These are phyloP conservation scores for Phenganax stokvisi DNA, from an alignment of 92 coral and sea anemone genomes.

Conservation along the genomic window DNA sequence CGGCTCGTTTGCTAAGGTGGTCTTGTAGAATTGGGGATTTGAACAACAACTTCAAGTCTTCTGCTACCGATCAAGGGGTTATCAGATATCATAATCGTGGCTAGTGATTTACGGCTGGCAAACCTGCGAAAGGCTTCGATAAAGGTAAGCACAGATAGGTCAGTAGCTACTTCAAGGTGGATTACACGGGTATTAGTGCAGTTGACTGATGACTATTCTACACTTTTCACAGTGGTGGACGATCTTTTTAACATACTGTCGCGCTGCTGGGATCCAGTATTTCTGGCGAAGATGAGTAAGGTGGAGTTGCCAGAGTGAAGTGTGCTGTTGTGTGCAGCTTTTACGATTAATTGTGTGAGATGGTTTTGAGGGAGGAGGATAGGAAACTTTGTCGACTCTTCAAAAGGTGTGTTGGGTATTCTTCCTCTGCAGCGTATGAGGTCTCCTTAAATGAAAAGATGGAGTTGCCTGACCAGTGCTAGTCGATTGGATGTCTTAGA, in stretches of 20 bases:
- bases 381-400: slow-evolving; percentile 17
- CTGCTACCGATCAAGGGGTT: slow-evolving; percentile 17
- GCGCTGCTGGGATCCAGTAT: slow-evolving; percentile 18
- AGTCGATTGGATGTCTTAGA: background rate
- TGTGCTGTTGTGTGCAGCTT: too few relatives aligned
- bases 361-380: slow-evolving; percentile 12
- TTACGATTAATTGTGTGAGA: slow-evolving; percentile 6
- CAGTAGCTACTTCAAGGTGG: slow-evolving; percentile 13
- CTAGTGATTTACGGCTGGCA: background rate
- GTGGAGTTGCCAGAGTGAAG: too few relatives aligned
- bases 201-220: background rate
- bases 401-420: slow-evolving; percentile 16
- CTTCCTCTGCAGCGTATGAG: slow-evolving; percentile 22
- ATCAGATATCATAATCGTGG: background rate
- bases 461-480: slow-evolving; percentile 25
- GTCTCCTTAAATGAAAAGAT: slow-evolving; percentile 15
- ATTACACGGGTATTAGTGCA: slow-evolving; percentile 7
- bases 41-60: background rate
- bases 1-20: slow-evolving; percentile 19
- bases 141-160: slow-evolving; percentile 10
- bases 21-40: background rate
- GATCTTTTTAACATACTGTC: slow-evolving; percentile 14
- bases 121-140: slow-evolving; percentile 8
- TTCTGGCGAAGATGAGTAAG: slow-evolving; percentile 12
- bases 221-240: slow-evolving; percentile 18